Evolutionary conservation across 2,113 vertebrate species (phyloP).

Genomic region (Rana temporaria): DNA sequence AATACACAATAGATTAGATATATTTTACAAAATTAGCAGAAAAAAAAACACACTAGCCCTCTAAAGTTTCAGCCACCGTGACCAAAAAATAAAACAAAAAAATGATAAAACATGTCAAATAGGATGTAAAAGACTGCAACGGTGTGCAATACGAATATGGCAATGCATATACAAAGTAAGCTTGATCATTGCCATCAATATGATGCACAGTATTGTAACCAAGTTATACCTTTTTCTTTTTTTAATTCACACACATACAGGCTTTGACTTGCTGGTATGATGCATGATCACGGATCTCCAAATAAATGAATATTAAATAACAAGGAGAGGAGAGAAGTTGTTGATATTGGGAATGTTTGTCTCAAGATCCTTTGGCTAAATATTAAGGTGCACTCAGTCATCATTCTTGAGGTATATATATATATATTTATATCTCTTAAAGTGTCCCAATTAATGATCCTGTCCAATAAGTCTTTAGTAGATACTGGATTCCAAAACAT

Average conservation of each 20-base stretch:
- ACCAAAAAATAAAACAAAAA: not conserved
- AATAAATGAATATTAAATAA: not conserved
- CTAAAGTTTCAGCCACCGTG: not conserved
- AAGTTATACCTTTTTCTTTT: not conserved
- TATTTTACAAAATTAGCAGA: conserved; percentile 15
- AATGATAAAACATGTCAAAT: not conserved
- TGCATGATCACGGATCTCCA: not conserved
- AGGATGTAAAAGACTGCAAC: not conserved
- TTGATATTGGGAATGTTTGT: conserved; percentile 8
- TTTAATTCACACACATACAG: not conserved
- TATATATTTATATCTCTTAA: not conserved
- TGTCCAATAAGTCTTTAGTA: not conserved
- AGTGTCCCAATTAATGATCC: not conserved
- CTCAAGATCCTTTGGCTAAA: conserved; percentile 9
- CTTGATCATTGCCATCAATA: conserved; percentile 67
- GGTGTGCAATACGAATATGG: conserved; percentile 20
- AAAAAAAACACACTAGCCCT: not conserved
- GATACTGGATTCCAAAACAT: not conserved
- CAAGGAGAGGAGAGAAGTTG: not conserved
- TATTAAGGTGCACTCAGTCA: conserved; percentile 55
- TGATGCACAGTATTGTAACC: conserved; percentile 65
- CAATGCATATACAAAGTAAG: conserved; percentile 32
- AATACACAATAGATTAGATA: conserved; percentile 51
- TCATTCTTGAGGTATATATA: conserved; percentile 17
- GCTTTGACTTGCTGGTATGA: not conserved